Base-by-base conservation (phyloP, 2,888 invertebrate species). In the Protodeltote pygarga region DNA sequence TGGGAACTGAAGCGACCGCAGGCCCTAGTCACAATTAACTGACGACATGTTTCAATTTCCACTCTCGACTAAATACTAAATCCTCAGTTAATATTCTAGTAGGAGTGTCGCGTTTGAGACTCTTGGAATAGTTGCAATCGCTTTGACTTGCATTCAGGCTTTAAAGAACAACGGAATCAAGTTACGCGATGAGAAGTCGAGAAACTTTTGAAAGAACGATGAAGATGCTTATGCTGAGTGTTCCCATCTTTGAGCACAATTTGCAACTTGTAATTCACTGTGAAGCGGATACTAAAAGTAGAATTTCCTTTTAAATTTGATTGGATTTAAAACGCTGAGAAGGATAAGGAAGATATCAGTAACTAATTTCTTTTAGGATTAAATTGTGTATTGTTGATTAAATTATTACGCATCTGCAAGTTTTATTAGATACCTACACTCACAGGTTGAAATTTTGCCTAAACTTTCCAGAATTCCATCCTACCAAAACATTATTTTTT, bases 11-110 rank as follows among this genome's bases (percentile, higher is more conserved):
- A 65, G 72, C 69, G 71, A 60, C 73, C 69, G 73, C 69, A 68
- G 71, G 60, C 65, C 73, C 80, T 73, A 74, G 80, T 83, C 75
- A 80, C 85, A 87, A 87, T 88, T 87, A 87, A 87, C 84, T 83
- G 72, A 61, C 74, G 79, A 86, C 87, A 88, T 87, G 86, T 88
- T 88, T 84, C 84, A 87, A 87, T 88, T 87, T 85, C 79, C 77
- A 85, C 79, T 79, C 74, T 72, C 75, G 72, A 71, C 77, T 81
- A 68, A 75, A 77, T 79, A 77, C 76, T 75, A 74, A 80, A 79
- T 73, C 71, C 75, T 66, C 57, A 68, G 73, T 77, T 81, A 83
- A 81, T 82, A 82, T 81, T 80, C 74, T 68, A 72, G 71, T 75
- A 72, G 73, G 46, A 59, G 65, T 29, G 55, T 69, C 63, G 44